Evolutionary conservation across 2,113 vertebrate species (phyloP).

Genomic region (Cyphomyrus plagiostoma): DNA sequence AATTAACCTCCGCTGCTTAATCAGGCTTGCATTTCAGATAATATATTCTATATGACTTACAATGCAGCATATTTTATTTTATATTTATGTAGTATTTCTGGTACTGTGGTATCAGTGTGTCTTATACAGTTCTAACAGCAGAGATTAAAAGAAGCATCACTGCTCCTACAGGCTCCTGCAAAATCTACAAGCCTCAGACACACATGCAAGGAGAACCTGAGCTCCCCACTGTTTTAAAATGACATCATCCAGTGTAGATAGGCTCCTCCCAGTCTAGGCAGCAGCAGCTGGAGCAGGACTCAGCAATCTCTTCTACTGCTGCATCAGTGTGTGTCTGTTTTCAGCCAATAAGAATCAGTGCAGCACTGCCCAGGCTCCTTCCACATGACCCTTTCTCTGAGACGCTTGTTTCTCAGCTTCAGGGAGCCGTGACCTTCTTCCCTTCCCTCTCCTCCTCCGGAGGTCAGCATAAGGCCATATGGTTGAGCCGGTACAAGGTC

Average conservation of each 20-base stretch:
- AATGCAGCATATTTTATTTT: background rate
- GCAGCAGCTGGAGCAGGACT: background rate
- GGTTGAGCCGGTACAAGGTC: background rate
- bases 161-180: background rate
- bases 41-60: background rate
- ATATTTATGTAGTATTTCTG: background rate
- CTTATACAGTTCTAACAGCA: background rate
- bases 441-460: background rate
- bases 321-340: background rate
- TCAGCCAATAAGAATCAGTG: background rate
- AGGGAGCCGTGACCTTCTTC: background rate
- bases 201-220: background rate
- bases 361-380: background rate
- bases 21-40: background rate
- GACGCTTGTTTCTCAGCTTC: background rate
- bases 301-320: background rate
- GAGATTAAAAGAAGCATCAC: background rate
- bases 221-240: constrained; percentile 13
- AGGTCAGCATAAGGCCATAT: background rate
- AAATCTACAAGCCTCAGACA: background rate
- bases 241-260: constrained; percentile 20
- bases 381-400: background rate
- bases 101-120: background rate
- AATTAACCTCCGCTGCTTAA: background rate
- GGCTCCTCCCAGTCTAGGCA: background rate